phyloP scores from a whole-genome alignment of 2,888 invertebrate species.

The Rotaria sp. region DNA sequence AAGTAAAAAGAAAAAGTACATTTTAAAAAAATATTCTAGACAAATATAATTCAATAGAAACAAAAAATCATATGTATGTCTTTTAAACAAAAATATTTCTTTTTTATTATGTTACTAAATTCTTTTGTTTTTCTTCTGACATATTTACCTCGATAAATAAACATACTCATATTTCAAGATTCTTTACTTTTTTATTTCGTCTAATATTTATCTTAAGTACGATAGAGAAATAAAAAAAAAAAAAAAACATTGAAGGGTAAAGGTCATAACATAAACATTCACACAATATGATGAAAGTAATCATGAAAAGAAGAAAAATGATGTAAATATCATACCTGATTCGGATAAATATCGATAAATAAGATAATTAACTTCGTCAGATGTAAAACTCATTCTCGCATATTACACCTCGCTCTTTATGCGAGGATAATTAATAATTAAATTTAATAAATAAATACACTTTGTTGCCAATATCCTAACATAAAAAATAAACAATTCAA shows the following conservation, averaged over 20 bases:
- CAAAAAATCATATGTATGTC: background rate
- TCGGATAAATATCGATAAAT: constrained; percentile 96
- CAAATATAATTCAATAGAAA: background rate
- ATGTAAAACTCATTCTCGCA: constrained; percentile 81
- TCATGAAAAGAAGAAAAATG: background rate
- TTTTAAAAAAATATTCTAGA: background rate
- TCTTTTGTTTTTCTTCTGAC: background rate
- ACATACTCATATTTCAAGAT: background rate
- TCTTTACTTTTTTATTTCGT: background rate
- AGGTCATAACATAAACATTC: background rate
- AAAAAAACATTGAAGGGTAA: background rate
- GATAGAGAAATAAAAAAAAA: too few species aligned
- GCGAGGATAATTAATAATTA: background rate
- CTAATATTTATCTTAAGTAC: background rate
- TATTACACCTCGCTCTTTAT: background rate
- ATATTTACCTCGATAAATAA: background rate
- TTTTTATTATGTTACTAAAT: background rate
- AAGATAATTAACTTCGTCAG: constrained; percentile 96
- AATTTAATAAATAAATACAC: background rate
- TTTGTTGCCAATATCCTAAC: background rate
- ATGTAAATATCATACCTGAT: constrained; percentile 67
- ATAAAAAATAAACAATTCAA: background rate
- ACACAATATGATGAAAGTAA: background rate
- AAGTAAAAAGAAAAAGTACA: background rate
- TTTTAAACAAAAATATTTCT: background rate